Evolutionary conservation across 2,888 invertebrate species (phyloP).

Genomic region (Hydraecia micacea): DNA sequence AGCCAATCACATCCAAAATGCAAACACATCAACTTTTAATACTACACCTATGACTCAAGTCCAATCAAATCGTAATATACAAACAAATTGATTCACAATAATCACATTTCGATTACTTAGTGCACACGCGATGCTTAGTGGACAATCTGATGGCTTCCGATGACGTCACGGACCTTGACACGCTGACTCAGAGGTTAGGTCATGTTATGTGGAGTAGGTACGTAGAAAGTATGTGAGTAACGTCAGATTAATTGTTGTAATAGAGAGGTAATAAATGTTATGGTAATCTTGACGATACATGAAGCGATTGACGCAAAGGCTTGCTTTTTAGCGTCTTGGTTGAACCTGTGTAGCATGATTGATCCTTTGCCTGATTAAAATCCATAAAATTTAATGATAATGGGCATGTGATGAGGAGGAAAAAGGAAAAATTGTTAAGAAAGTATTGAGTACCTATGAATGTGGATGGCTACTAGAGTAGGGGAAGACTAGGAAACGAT

Average conservation of each 20-base stretch:
- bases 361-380: too few species aligned
- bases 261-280: background rate
- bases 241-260: constrained; percentile 11
- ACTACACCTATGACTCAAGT: constrained; percentile 46
- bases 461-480: background rate
- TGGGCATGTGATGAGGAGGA: background rate
- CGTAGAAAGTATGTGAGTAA: constrained; percentile 39
- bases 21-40: constrained; percentile 43
- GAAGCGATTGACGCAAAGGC: background rate
- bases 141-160: constrained; percentile 49
- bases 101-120: constrained; percentile 64
- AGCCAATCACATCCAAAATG: background rate
- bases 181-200: constrained; percentile 61
- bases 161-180: constrained; percentile 62
- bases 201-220: constrained; percentile 44
- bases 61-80: constrained; percentile 55
- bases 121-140: constrained; percentile 53
- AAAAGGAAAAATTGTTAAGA: background rate
- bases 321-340: background rate
- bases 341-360: background rate
- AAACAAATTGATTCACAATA: constrained; percentile 62
- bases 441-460: background rate
- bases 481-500: background rate
- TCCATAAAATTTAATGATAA: background rate
- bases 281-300: background rate